Conservation (phyloP, 2,797 vertebrate species). For the Alauda arvensis region DNA sequence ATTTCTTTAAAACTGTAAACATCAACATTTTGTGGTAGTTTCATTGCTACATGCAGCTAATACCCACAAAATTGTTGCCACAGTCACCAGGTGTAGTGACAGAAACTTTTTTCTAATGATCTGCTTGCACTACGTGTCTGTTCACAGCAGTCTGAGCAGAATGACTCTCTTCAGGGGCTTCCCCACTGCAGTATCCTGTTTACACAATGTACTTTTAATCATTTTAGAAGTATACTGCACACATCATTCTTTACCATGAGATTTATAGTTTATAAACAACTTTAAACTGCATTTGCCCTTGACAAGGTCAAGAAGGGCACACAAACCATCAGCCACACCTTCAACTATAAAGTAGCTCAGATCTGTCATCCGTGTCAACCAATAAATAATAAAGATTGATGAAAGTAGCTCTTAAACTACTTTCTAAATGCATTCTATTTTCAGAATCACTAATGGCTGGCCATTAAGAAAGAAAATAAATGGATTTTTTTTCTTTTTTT, state of each 20-base stretch:
- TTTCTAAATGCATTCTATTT: constrained; percentile 55
- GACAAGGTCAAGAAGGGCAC: constrained; percentile 63
- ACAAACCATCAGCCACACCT: constrained; percentile 61
- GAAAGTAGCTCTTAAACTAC: constrained; percentile 56
- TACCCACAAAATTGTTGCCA: background rate
- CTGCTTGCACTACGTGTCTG: background rate
- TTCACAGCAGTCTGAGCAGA: background rate
- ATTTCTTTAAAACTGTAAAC: background rate
- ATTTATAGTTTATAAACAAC: constrained; percentile 68
- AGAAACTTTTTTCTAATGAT: background rate
- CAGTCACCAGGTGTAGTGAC: background rate
- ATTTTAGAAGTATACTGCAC: constrained; percentile 42
- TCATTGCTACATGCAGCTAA: background rate
- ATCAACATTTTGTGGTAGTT: background rate
- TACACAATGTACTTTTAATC: constrained; percentile 58
- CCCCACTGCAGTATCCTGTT: constrained; percentile 40
- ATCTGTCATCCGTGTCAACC: constrained; percentile 57
- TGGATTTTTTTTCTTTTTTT: background rate
- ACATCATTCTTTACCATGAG: constrained; percentile 56
- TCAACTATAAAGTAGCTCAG: constrained; percentile 61
- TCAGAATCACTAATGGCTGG: constrained; percentile 46
- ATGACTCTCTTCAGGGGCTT: constrained; percentile 5
- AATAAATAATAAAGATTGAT: constrained; percentile 68
- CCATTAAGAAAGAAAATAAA: constrained; percentile 59
- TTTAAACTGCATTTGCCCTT: constrained; percentile 66